Conservation (phyloP, 2,888 invertebrate species). For the Barypeithes pellucidus region DNA sequence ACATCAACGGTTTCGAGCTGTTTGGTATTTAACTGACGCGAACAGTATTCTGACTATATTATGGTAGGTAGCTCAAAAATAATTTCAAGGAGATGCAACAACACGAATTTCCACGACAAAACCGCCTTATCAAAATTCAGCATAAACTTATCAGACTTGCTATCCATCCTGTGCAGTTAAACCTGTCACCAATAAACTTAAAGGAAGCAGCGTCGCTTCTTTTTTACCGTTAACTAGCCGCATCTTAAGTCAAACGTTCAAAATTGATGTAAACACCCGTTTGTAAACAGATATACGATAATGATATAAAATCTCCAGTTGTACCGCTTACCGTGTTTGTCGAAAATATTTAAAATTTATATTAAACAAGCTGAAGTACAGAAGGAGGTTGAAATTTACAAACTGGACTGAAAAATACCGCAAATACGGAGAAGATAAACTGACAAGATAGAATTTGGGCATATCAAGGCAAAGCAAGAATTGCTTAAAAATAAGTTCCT, state of each 20-base stretch:
- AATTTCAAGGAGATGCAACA: too few relatives aligned
- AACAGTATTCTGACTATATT: too few relatives aligned
- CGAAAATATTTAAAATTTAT: constrained; percentile 51
- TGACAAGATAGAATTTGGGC: background rate
- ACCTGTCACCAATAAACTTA: constrained; percentile 38
- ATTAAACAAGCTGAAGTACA: constrained; percentile 37
- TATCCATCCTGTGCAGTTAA: background rate
- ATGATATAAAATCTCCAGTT: constrained; percentile 43
- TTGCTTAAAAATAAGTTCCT: too few relatives aligned
- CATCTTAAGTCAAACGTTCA: constrained; percentile 45
- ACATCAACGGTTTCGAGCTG: too few relatives aligned
- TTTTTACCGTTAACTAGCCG: constrained; percentile 45
- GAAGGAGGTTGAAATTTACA: constrained; percentile 37
- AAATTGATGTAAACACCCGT: constrained; percentile 40
- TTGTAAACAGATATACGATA: constrained; percentile 41
- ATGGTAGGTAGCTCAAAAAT: too few relatives aligned
- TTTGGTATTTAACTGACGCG: too few relatives aligned
- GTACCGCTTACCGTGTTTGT: constrained; percentile 44
- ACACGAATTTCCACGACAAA: background rate
- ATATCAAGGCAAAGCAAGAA: background rate
- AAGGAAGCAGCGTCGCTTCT: constrained; percentile 42
- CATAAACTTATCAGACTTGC: background rate
- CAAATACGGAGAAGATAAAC: background rate
- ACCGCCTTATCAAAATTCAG: background rate
- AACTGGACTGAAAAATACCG: constrained; percentile 29